These are phyloP conservation scores for Uropetala carovei DNA, from an alignment of 2,888 invertebrate genomes.

Conservation along the genomic window DNA sequence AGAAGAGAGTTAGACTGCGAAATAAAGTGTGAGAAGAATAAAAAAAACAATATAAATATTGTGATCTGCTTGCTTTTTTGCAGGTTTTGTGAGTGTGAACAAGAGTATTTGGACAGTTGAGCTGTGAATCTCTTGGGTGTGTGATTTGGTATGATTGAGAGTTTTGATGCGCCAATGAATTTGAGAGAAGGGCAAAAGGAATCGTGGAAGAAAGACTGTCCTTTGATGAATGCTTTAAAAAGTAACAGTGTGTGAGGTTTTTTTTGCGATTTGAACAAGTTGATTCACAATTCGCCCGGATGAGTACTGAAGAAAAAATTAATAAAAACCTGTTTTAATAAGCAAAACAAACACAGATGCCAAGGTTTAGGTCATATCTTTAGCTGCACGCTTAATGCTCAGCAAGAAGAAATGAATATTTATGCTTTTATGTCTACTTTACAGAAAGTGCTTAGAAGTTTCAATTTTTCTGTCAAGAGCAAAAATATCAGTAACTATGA, in stretches of 20 bases:
- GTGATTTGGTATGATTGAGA: not conserved
- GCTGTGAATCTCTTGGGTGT: not conserved
- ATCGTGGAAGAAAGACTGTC: not conserved
- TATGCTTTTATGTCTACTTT: not conserved
- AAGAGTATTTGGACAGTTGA: not conserved
- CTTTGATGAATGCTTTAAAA: not conserved
- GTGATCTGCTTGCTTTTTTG: slow-evolving; percentile 17
- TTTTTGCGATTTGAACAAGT: not conserved
- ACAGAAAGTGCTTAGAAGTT: not conserved
- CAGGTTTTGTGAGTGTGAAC: slow-evolving; percentile 5
- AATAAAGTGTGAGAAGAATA: not conserved
- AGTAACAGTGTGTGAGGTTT: not conserved
- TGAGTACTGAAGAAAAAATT: not conserved
- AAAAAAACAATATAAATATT: not conserved
- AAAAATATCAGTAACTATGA: not conserved
- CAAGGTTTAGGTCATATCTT: not conserved
- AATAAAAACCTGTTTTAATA: not conserved
- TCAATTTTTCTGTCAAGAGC: not conserved
- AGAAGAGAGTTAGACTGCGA: not conserved
- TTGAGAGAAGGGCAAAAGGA: not conserved
- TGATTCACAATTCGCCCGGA: not conserved
- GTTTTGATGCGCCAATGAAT: not conserved
- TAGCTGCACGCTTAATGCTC: not conserved
- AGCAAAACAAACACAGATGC: not conserved
- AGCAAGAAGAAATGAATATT: not conserved